Conservation (phyloP, 2,797 vertebrate species). For the Parotocinclus haroldoi region DNA sequence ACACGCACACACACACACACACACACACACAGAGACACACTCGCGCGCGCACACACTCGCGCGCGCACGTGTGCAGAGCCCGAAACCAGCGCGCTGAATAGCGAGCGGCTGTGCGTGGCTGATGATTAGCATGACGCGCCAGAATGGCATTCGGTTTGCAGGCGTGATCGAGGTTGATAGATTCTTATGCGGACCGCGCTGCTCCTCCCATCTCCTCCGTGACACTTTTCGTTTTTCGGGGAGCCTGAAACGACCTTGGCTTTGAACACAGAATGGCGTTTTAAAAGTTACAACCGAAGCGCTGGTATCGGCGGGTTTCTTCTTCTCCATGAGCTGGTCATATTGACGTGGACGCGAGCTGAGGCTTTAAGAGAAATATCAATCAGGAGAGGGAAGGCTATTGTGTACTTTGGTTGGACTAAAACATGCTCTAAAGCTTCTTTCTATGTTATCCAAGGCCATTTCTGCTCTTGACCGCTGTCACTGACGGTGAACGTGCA, state of each 20-base stretch:
- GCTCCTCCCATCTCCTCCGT: conserved; percentile 65
- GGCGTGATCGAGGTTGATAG: conserved; percentile 56
- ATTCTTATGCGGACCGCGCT: conserved; percentile 53
- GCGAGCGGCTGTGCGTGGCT: conserved; percentile 9
- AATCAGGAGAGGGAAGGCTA: not conserved
- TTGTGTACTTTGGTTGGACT: not conserved
- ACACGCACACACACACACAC: not conserved
- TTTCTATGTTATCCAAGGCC: not conserved
- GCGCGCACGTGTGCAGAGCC: not conserved
- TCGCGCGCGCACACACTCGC: not conserved
- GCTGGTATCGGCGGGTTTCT: not conserved
- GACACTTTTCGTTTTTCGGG: conserved; percentile 52
- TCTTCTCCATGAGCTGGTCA: conserved; percentile 35
- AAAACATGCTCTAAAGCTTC: not conserved
- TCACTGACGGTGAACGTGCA: conserved; percentile 1
- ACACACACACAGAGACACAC: not conserved
- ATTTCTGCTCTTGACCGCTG: not conserved
- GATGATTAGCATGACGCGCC: conserved; percentile 61
- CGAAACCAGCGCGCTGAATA: not conserved
- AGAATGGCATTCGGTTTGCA: conserved; percentile 56
- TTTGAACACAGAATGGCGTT: conserved; percentile 53
- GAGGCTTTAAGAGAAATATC: not conserved
- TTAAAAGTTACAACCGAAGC: conserved; percentile 62
- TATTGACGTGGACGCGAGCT: conserved; percentile 28
- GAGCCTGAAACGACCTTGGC: conserved; percentile 18